phyloP scores from a whole-genome alignment of 2,888 invertebrate species.

The Amphipyra berbera region DNA sequence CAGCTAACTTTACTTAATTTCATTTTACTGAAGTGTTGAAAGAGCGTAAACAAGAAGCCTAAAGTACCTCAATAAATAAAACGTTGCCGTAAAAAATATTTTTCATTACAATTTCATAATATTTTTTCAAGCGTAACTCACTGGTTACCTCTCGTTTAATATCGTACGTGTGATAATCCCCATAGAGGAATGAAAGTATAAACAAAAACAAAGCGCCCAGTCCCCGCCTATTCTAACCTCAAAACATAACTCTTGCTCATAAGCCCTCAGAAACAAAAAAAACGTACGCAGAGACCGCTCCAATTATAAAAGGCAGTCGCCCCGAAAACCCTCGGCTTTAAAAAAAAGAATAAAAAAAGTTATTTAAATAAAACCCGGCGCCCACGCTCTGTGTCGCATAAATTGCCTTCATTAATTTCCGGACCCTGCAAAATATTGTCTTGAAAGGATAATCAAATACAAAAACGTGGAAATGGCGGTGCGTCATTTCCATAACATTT shows the following conservation, averaged over 20 bases:
- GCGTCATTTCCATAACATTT: constrained; percentile 90
- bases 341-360: constrained; percentile 77
- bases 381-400: constrained; percentile 86
- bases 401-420: constrained; percentile 90
- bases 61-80: constrained; percentile 7
- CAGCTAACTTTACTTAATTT: too few species aligned
- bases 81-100: constrained; percentile 18
- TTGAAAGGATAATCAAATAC: constrained; percentile 90
- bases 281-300: constrained; percentile 73
- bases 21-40: too few species aligned
- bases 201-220: constrained; percentile 56
- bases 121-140: constrained; percentile 40
- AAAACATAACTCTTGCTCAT: constrained; percentile 82
- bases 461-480: constrained; percentile 89
- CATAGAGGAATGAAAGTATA: constrained; percentile 58
- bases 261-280: constrained; percentile 75
- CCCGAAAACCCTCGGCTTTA: constrained; percentile 78
- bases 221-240: constrained; percentile 75
- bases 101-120: constrained; percentile 39
- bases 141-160: constrained; percentile 42
- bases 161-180: constrained; percentile 53
- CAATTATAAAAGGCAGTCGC: constrained; percentile 86
- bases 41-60: background rate
- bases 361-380: constrained; percentile 88
- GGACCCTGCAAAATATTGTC: constrained; percentile 89